These are phyloP conservation scores for Pelecanus crispus DNA, from an alignment of 2,113 vertebrate genomes.

Conservation along the genomic window DNA sequence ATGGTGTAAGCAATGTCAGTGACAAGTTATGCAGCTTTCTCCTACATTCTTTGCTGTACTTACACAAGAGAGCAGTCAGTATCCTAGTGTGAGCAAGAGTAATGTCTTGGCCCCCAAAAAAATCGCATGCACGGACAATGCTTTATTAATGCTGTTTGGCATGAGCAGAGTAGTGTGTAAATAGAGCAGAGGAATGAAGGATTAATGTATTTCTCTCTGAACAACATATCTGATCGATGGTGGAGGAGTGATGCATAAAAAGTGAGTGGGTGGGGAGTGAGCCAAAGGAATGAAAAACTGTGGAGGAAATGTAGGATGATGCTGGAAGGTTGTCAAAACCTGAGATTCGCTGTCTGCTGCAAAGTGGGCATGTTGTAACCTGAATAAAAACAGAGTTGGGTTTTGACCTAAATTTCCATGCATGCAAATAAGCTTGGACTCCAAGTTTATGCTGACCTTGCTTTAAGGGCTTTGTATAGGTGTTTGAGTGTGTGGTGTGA, in stretches of 20 bases:
- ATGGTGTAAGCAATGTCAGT: not conserved
- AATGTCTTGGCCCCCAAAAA: not conserved
- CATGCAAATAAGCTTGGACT: not conserved
- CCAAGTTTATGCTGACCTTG: not conserved
- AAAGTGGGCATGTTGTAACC: slow-evolving; percentile 34
- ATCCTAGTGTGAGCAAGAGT: not conserved
- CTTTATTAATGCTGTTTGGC: not conserved
- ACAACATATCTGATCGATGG: not conserved
- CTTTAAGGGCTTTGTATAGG: not conserved
- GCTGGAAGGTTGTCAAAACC: slow-evolving; percentile 50
- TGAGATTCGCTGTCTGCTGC: not conserved
- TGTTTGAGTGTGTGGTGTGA: not conserved
- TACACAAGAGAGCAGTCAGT: not conserved
- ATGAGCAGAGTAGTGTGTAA: not conserved
- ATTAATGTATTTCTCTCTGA: not conserved
- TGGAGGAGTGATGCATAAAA: slow-evolving; percentile 30
- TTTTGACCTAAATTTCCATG: slow-evolving; percentile 27
- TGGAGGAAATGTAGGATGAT: slow-evolving; percentile 47
- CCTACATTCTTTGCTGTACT: not conserved
- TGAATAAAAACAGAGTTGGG: not conserved
- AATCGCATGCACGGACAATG: not conserved
- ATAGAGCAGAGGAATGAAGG: not conserved
- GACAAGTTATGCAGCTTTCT: slow-evolving; percentile 7
- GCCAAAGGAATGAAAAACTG: slow-evolving; percentile 47
- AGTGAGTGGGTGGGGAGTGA: slow-evolving; percentile 49